Conservation (phyloP, 2,797 vertebrate genomes). For the Avahi laniger region DNA sequence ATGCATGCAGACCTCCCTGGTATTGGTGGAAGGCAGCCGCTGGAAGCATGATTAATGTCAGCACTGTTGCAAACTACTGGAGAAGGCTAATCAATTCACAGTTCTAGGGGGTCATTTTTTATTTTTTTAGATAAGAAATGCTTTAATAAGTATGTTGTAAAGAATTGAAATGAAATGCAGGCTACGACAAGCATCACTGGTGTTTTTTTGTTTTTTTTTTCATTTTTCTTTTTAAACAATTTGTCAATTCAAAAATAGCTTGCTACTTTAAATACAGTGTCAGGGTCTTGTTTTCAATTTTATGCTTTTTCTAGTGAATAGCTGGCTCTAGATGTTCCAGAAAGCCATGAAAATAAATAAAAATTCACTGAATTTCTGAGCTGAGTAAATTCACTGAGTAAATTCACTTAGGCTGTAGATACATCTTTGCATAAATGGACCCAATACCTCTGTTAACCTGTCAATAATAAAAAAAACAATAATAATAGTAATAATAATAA, state of each 20-base stretch:
- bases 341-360: neutral
- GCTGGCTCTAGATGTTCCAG: neutral
- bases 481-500: neutral
- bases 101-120: slow-evolving; percentile 60
- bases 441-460: neutral
- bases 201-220: neutral
- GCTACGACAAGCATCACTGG: slow-evolving; percentile 42
- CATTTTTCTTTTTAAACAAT: slow-evolving; percentile 41
- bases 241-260: slow-evolving; percentile 44
- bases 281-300: neutral
- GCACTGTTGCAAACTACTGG: slow-evolving; percentile 68
- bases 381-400: neutral
- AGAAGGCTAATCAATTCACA: slow-evolving; percentile 74
- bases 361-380: neutral
- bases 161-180: slow-evolving; percentile 50
- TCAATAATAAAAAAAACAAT: neutral
- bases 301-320: neutral
- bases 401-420: neutral
- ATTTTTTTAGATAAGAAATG: neutral
- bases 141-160: slow-evolving; percentile 56
- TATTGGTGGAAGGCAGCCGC: slow-evolving; percentile 69
- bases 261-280: slow-evolving; percentile 42
- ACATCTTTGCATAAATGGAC: neutral
- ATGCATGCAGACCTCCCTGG: slow-evolving; percentile 56
- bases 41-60: slow-evolving; percentile 67